Percentiles rank a stretch among this genome's conserved stretches.
Conservation (phyloP, 1,140 invertebrate species). For the Pseudomyrmex gracilis region DNA sequence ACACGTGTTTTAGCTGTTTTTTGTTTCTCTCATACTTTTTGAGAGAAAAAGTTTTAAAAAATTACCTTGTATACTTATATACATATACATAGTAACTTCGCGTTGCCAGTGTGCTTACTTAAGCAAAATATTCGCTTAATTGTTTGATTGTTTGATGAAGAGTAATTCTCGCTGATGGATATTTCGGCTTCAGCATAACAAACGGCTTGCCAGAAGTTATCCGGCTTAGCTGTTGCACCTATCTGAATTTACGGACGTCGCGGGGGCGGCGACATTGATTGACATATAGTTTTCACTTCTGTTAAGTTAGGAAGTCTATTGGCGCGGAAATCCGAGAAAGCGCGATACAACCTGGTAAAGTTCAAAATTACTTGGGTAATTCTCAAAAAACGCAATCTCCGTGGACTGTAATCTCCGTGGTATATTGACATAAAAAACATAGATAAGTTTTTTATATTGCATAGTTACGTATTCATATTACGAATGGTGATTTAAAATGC, state of each 20-base stretch:
- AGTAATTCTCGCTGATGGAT: conserved; percentile 48
- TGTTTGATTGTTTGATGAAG: conserved; percentile 38
- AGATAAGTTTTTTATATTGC: too few relatives aligned
- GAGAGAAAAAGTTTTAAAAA: too few relatives aligned
- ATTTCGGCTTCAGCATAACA: conserved; percentile 43
- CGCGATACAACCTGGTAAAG: background rate
- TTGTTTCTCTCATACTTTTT: too few relatives aligned
- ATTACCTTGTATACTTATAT: too few relatives aligned
- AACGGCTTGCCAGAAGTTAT: conserved; percentile 45
- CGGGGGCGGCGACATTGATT: conserved; percentile 48
- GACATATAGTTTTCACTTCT: conserved; percentile 52
- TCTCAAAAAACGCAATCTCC: too few relatives aligned
- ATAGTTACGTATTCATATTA: too few relatives aligned
- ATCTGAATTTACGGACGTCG: conserved; percentile 52
- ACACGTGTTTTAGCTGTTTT: too few relatives aligned
- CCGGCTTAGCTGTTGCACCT: conserved; percentile 39
- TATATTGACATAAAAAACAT: too few relatives aligned
- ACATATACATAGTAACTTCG: background rate
- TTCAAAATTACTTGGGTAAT: background rate
- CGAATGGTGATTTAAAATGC: too few relatives aligned
- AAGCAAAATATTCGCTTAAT: conserved; percentile 14
- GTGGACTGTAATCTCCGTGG: too few relatives aligned
- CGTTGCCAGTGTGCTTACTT: background rate
- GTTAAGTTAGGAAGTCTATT: conserved; percentile 46
- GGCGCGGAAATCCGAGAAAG: background rate